Conservation (phyloP, 2,888 invertebrate species). For the Tribolium freemani region DNA sequence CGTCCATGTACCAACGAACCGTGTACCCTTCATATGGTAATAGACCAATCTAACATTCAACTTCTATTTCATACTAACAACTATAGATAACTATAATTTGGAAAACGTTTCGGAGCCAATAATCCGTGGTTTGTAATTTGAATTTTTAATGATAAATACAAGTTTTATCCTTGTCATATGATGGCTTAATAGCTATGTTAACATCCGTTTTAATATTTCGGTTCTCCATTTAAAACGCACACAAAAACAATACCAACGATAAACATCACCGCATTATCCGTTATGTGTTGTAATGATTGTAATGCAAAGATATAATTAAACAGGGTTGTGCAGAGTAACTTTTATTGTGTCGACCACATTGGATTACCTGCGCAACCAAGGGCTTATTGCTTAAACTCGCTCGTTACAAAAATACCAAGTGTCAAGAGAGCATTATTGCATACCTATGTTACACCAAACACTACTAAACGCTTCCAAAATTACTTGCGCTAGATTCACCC, state of each 20-base stretch:
- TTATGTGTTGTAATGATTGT: slow-evolving; percentile 32
- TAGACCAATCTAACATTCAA: slow-evolving; percentile 24
- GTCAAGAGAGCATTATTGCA: slow-evolving; percentile 10
- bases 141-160: slow-evolving; percentile 46
- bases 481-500: neutral
- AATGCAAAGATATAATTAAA: slow-evolving; percentile 34
- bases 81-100: slow-evolving; percentile 44
- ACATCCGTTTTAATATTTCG: slow-evolving; percentile 49
- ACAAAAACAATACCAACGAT: slow-evolving; percentile 34
- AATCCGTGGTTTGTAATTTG: slow-evolving; percentile 50
- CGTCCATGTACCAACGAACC: neutral
- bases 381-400: slow-evolving; percentile 30
- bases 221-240: slow-evolving; percentile 43
- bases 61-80: slow-evolving; percentile 15
- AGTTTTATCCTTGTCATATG: slow-evolving; percentile 43
- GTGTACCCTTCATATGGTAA: slow-evolving; percentile 14
- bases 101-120: slow-evolving; percentile 44
- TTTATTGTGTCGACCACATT: slow-evolving; percentile 23
- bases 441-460: slow-evolving; percentile 1
- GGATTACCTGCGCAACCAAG: slow-evolving; percentile 26
- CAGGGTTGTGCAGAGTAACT: slow-evolving; percentile 11
- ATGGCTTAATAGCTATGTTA: slow-evolving; percentile 47
- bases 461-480: neutral
- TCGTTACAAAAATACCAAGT: slow-evolving; percentile 29
- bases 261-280: slow-evolving; percentile 25